Percentiles rank a stretch among this genome's conserved stretches.
These are phyloP conservation scores for Polyommatus iphigenia DNA, from an alignment of 2,888 invertebrate species.

Conservation along the genomic window DNA sequence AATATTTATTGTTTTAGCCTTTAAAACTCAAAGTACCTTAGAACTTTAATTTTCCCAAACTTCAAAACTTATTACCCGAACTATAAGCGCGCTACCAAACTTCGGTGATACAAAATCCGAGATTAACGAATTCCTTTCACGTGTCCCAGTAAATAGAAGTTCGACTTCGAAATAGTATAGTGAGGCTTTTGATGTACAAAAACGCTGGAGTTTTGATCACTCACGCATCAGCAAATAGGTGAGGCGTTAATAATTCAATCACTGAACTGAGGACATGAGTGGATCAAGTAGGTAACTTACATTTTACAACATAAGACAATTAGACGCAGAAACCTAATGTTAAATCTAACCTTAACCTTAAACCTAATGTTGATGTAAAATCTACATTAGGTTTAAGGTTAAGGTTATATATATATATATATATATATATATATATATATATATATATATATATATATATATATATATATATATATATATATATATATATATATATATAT, in stretches of 20 bases:
- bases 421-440: too few relatives aligned
- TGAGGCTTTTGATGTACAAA: constrained; percentile 37
- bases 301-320: too few relatives aligned
- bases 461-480: too few relatives aligned
- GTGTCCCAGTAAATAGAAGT: constrained; percentile 22
- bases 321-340: too few relatives aligned
- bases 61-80: not conserved
- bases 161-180: constrained; percentile 18
- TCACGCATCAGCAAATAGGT: constrained; percentile 33
- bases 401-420: too few relatives aligned
- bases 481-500: too few relatives aligned
- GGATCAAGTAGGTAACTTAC: too few relatives aligned
- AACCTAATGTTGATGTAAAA: too few relatives aligned
- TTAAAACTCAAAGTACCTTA: not conserved
- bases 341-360: too few relatives aligned
- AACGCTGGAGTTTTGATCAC: constrained; percentile 36
- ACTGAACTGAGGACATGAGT: not conserved
- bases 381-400: too few relatives aligned
- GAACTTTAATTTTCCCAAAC: not conserved
- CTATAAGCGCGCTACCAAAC: not conserved
- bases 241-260: constrained; percentile 34
- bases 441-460: too few relatives aligned
- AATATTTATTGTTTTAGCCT: too few relatives aligned
- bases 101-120: not conserved
- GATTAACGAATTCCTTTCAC: constrained; percentile 5